Base-by-base conservation (phyloP, 2,888 invertebrate species). In the Punctoribates punctum region DNA sequence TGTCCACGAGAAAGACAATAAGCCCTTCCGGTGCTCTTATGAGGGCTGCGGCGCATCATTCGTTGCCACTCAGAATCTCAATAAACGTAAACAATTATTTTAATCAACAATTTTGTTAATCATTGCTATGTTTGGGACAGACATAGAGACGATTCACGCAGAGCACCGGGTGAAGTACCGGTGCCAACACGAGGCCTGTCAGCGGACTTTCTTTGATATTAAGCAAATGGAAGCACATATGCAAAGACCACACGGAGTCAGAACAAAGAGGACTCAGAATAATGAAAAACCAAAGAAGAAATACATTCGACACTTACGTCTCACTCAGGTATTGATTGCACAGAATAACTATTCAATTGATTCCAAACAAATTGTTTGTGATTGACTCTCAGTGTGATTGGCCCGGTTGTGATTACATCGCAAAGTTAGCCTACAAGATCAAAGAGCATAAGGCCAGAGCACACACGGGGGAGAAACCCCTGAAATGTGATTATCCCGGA, bases 371-470 rank as follows among this genome's bases (percentile, higher is more conserved):
- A 34, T 34, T 6, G 4, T 34, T 34, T 34, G 5, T 8, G 13
- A n/a, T 23, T 54, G n/a, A 13, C 29, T 29, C 3, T 15, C 38
- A 65, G 65, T 65, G 65, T 34, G 65, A 65, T 38, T 65, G 65
- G 65, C 65, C 65, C 29, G 65, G 65, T n/a, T 65, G 65, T 65
- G 65, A 65, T 1, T 38, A 17, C 17, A 17, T 65, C 5, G 25
- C 17, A 3, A 8, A n/a, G 5, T 34, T n/a, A 0, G 2, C 34
- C 13, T 8, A 34, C 11, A 17, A 5, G 27, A 5, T 65, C 4
- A 29, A 20, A 65, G 27, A 27, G 2, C 65, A 65, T 20, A 15
- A 20, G 25, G 13, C 13, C 34, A 65, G 65, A 17, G 8, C 51
- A n/a, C 65, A 65, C 34, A 34, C 65, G 4, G 34, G 34, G 3